Evolutionary conservation across 2,113 vertebrate genomes (phyloP), one percentile per base, ranked within the genome.

Genomic region (Neogale vison): DNA sequence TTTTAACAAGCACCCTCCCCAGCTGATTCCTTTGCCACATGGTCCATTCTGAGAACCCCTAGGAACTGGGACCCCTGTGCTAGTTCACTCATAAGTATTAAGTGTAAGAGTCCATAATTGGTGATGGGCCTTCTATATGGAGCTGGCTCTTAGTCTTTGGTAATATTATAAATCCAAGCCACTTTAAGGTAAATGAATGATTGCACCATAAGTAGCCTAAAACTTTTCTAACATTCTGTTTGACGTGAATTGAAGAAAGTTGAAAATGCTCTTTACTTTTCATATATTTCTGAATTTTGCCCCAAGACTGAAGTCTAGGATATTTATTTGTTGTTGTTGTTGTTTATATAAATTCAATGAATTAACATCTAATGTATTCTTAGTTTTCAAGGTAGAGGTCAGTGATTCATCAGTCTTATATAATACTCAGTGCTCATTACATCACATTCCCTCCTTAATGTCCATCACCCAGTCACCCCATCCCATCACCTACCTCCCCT

Each of bases 241-340:
- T 90, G 29, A 17, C 12, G 0, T 65, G 13, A 86, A 69, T 65
- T 63, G 5, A 39, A 82, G 71, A 76, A 90, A 93, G 36, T 52
- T 88, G 39, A 50, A 96, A 81, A 92, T 87, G 23, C 20, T 90
- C 15, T 96, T 96, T 90, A 42, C 6, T 90, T 91, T 57, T 96
- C 34, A 93, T 31, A 14, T 31, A 63, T 74, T 93, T 72, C 57
- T 52, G 1, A 7, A 84, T 11, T 95, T 92, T 83, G 31, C 9
- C 24, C 39, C 14, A 81, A 36, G n/a, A 65, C 11, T 29, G 77
- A 88, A 77, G 79, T 79, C 24, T 15, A 92, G 21, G 15, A 71
- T 69, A 63, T 52, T 80, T 61, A 82, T 29, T 67, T 67, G 63
- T 67, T 67, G 31, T 67, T 61, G 24, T 67, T 63, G 26, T 34